These are phyloP conservation scores for Trematomus loennbergii DNA, from an alignment of 2,113 vertebrate species.

Conservation along the genomic window DNA sequence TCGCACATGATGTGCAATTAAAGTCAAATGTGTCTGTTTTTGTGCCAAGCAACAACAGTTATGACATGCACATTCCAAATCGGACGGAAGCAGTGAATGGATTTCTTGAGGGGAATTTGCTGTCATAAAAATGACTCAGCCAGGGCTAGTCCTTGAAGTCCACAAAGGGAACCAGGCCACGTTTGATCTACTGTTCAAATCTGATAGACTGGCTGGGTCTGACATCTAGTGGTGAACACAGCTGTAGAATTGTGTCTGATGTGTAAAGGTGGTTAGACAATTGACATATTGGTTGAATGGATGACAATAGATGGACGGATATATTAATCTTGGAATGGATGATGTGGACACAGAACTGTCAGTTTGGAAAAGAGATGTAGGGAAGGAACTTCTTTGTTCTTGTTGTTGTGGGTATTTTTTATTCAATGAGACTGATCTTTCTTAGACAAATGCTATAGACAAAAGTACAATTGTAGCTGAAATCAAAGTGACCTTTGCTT, in stretches of 20 bases:
- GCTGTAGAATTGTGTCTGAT: constrained; percentile 16
- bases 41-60: constrained; percentile 42
- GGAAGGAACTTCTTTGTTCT: too few species aligned
- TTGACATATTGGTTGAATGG: not conserved
- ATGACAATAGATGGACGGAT: not conserved
- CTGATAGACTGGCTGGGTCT: constrained; percentile 29
- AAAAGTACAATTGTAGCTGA: too few species aligned
- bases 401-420: too few species aligned
- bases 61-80: constrained; percentile 67
- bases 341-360: not conserved
- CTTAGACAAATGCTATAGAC: too few species aligned
- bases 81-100: constrained; percentile 48
- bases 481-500: not conserved
- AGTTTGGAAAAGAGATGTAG: too few species aligned
- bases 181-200: not conserved
- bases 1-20: constrained; percentile 53
- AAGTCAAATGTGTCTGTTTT: constrained; percentile 57
- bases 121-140: constrained; percentile 66
- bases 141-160: constrained; percentile 40
- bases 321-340: not conserved
- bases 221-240: constrained; percentile 66
- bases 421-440: too few species aligned
- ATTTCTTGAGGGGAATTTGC: constrained; percentile 60
- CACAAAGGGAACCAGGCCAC: constrained; percentile 52
- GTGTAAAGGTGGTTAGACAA: not conserved